These are phyloP conservation scores for Diceros bicornis DNA, from an alignment of 2,797 vertebrate species.

Conservation along the genomic window DNA sequence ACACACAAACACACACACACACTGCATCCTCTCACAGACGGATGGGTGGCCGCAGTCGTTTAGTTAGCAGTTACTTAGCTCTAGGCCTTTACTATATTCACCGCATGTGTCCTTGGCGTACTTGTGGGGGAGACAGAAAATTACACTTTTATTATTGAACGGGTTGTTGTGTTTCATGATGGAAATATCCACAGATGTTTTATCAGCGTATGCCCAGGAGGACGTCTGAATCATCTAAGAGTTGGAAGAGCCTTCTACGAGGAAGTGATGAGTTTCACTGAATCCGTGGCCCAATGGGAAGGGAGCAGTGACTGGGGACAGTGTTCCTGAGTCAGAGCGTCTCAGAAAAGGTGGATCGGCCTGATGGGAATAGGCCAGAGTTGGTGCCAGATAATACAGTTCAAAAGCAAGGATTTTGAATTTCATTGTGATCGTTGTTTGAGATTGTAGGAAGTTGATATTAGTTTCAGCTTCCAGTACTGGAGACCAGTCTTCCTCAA, in stretches of 20 bases:
- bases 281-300: fast-evolving
- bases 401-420: neutral
- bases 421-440: neutral
- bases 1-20: too few species aligned
- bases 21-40: neutral
- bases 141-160: fast-evolving
- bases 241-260: fast-evolving
- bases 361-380: fast-evolving
- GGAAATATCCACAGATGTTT: too few species aligned
- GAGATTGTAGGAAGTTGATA: neutral
- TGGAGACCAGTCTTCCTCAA: neutral
- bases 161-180: neutral
- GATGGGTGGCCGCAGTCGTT: too few species aligned
- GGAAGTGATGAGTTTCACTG: neutral
- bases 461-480: neutral
- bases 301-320: neutral
- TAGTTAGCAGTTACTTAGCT: neutral
- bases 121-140: neutral
- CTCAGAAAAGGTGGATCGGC: fast-evolving
- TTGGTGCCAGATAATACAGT: neutral
- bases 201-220: neutral
- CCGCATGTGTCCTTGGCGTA: fast-evolving
- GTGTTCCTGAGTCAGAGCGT: fast-evolving
- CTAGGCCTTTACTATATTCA: too few species aligned
- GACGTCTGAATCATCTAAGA: fast-evolving